Evolutionary conservation across 2,113 vertebrate species (phyloP).

Genomic region (Paralichthys olivaceus): DNA sequence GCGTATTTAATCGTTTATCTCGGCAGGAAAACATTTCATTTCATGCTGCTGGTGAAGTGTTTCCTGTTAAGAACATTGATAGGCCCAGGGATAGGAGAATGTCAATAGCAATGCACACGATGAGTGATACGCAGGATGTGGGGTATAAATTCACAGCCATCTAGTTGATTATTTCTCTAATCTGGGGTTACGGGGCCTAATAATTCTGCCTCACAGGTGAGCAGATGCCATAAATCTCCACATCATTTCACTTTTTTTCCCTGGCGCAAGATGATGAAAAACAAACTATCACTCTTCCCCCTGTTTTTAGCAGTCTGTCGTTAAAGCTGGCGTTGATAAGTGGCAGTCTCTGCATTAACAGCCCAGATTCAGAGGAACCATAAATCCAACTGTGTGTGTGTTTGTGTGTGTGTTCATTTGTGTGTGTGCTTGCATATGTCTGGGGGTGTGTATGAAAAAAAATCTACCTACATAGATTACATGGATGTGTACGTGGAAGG

Average conservation of each 20-base stretch:
- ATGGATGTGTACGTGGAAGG: conserved; percentile 4
- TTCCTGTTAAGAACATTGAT: conserved; percentile 55
- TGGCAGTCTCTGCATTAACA: conserved; percentile 78
- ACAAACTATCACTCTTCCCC: conserved; percentile 80
- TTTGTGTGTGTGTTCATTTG: conserved; percentile 1
- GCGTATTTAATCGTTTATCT: conserved; percentile 45
- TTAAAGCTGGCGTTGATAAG: conserved; percentile 78
- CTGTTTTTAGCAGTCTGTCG: conserved; percentile 74
- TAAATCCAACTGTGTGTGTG: conserved; percentile 63
- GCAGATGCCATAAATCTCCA: conserved; percentile 62
- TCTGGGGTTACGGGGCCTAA: conserved; percentile 70
- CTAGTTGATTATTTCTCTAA: conserved; percentile 79
- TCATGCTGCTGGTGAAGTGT: conserved; percentile 31
- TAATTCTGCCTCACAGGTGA: conserved; percentile 77
- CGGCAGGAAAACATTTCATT: conserved; percentile 42
- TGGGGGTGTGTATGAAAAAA: conserved; percentile 1
- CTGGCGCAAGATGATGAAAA: conserved; percentile 74
- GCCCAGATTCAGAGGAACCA: conserved; percentile 65
- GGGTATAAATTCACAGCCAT: conserved; percentile 71
- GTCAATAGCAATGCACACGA: conserved; percentile 61
- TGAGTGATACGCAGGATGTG: conserved; percentile 46
- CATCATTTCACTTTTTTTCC: conserved; percentile 71
- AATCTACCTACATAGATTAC: conserved; percentile 13
- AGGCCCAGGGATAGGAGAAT: conserved; percentile 12
- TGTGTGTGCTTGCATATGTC: conserved; percentile 9